Evolutionary conservation across 2,888 invertebrate genomes (phyloP), one percentile per base, ranked within the genome.

Genomic region (Plutella xylostella): DNA sequence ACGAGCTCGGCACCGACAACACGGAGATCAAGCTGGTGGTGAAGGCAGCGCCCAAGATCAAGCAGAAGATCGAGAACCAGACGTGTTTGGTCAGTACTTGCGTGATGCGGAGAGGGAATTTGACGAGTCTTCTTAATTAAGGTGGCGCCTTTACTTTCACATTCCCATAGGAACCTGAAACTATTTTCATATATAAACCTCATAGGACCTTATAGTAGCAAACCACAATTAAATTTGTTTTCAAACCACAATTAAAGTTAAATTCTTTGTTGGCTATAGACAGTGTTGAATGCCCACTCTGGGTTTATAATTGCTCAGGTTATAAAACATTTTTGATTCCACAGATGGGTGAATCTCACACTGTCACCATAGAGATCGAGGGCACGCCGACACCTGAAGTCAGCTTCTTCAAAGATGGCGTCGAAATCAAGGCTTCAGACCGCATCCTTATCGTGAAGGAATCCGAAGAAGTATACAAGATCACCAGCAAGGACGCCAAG

Each of bases 401-500:
- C 9, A 88, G 89, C 47, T 92, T 96, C 87, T 95, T 92, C 77
- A 96, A 95, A 62, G 95, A 96, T 57, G 96, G 96, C 17, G 90
- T 91, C 48, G 87, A 90, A 56, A 84, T 97, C 46, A 87, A 88
- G 52, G 86, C 88, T 52, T 90, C 90, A 4, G 91, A 92, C 37
- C 86, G 91, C 42, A 86, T 94, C 14, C 87, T 88, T 53, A 89
- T 95, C 52, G 78, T 85, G 0, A 92, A 92, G 65, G 90, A 92
- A 49, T 84, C 85, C n/a, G 88, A 86, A 0, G 89, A 89, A 43
- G 85, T 87, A 20, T 89, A 92, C 63, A 87, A 87, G 46, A 82
- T 95, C 47, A 85, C 88, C 39, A 90, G 94, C 46, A 88, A 90
- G 51, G 88, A 90, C 40, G 86, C 92, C 33, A 88, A 86, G 58